A percentile compares a stretch with the other conserved stretches of the same genome.
These are phyloP conservation scores for Odobenus rosmarus DNA, from an alignment of 2,113 vertebrate genomes.

Conservation along the genomic window DNA sequence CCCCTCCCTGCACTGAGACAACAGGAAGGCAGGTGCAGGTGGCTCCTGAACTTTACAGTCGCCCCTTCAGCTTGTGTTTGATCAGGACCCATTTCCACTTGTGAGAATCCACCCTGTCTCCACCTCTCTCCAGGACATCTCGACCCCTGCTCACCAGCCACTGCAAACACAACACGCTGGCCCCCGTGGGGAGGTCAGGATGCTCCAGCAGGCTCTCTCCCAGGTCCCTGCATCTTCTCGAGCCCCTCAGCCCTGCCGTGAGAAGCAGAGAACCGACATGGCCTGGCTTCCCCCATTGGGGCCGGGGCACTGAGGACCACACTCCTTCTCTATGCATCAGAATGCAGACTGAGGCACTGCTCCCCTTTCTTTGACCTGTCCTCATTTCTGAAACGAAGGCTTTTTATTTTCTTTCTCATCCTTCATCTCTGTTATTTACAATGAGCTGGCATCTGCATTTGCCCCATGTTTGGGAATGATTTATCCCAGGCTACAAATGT, in stretches of 20 bases:
- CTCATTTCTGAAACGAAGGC: neutral
- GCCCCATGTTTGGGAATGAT: neutral
- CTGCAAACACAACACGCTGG: neutral
- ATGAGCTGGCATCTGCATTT: neutral
- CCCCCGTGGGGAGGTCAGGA: neutral
- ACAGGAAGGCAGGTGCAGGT: neutral
- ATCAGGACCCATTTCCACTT: neutral
- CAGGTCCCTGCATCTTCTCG: neutral
- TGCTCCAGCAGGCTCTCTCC: neutral
- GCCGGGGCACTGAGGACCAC: neutral
- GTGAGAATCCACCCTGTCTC: neutral
- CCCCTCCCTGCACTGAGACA: neutral
- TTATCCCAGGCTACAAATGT: neutral
- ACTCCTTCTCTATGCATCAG: fast-evolving
- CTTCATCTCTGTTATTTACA: neutral
- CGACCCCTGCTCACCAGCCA: fast-evolving
- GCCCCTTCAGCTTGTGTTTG: neutral
- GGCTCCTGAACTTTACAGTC: neutral
- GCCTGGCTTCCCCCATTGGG: fast-evolving
- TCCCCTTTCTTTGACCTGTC: neutral
- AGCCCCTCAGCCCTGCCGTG: neutral
- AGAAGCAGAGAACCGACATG: neutral
- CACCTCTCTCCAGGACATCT: neutral
- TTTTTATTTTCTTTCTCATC: neutral
- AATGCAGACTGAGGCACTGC: neutral